A percentile compares a stretch with the other conserved stretches of the same genome.
Conservation (phyloP, 2,797 vertebrate species). For the Aldrovandia affinis region DNA sequence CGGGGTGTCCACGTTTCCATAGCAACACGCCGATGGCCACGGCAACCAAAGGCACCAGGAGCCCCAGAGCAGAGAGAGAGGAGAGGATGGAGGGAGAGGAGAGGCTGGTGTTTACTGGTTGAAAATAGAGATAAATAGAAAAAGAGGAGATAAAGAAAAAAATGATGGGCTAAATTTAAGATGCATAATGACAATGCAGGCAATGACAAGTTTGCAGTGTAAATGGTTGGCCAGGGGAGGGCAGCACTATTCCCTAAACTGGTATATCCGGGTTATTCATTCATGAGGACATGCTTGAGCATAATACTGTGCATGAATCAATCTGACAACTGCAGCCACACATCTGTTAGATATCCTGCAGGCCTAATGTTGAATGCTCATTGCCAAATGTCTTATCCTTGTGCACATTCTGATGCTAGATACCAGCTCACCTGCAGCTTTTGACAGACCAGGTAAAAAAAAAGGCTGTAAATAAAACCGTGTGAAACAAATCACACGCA, state of each 20-base stretch:
- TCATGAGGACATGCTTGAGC: background rate
- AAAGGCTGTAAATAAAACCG: background rate
- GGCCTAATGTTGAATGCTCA: background rate
- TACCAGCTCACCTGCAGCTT: background rate
- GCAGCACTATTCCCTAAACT: conserved; percentile 38
- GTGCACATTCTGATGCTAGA: background rate
- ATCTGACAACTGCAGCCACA: conserved; percentile 6
- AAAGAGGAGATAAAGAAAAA: conserved; percentile 22
- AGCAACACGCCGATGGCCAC: conserved; percentile 74
- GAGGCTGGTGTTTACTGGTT: conserved; percentile 49
- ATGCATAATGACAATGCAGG: background rate
- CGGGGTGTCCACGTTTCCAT: conserved; percentile 74
- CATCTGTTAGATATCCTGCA: conserved; percentile 1
- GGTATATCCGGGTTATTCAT: background rate
- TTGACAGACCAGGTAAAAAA: background rate
- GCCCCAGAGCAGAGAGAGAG: conserved; percentile 71
- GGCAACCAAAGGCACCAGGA: conserved; percentile 74
- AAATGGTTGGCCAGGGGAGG: conserved; percentile 38
- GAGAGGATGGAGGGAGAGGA: conserved; percentile 51
- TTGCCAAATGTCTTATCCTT: background rate
- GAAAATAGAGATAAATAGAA: conserved; percentile 28
- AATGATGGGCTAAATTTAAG: conserved; percentile 47
- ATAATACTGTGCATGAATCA: conserved; percentile 15
- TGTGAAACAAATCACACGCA: background rate
- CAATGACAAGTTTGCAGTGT: background rate